Evolutionary conservation across 1,140 invertebrate genomes (phyloP).

Genomic region (Neodiprion pinetum): DNA sequence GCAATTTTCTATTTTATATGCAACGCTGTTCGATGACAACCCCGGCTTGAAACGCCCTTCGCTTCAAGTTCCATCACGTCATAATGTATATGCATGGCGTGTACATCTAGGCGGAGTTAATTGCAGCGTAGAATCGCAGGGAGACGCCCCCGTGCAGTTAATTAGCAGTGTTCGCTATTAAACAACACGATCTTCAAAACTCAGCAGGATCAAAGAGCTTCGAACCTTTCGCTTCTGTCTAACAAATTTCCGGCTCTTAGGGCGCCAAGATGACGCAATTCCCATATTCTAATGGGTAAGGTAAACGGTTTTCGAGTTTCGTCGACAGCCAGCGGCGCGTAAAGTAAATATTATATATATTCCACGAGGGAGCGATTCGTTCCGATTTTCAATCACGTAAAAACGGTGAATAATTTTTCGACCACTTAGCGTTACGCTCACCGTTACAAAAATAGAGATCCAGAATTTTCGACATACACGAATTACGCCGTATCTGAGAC

Average conservation of each 20-base stretch:
- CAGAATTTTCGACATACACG: neutral
- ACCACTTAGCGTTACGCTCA: too few relatives aligned
- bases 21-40: neutral
- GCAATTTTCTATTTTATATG: constrained; percentile 14
- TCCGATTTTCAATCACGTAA: too few relatives aligned
- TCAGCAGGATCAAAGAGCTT: neutral
- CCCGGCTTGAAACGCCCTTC: constrained; percentile 6
- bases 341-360: too few relatives aligned
- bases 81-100: neutral
- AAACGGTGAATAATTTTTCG: too few relatives aligned
- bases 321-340: too few relatives aligned
- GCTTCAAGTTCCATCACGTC: constrained; percentile 9
- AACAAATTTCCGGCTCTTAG: too few relatives aligned
- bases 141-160: neutral
- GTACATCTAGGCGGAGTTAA: neutral
- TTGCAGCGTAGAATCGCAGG: neutral
- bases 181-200: neutral
- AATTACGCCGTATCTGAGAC: constrained; percentile 11
- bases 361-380: too few relatives aligned
- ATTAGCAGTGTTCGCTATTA: neutral
- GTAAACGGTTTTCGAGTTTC: too few relatives aligned
- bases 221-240: neutral
- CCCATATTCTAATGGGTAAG: too few relatives aligned
- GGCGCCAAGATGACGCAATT: too few relatives aligned
- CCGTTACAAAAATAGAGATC: neutral